Percentiles rank a stretch among this genome's conserved stretches.
These are phyloP conservation scores for Hypsopygia costalis DNA, from an alignment of 2,888 invertebrate genomes.

Conservation along the genomic window DNA sequence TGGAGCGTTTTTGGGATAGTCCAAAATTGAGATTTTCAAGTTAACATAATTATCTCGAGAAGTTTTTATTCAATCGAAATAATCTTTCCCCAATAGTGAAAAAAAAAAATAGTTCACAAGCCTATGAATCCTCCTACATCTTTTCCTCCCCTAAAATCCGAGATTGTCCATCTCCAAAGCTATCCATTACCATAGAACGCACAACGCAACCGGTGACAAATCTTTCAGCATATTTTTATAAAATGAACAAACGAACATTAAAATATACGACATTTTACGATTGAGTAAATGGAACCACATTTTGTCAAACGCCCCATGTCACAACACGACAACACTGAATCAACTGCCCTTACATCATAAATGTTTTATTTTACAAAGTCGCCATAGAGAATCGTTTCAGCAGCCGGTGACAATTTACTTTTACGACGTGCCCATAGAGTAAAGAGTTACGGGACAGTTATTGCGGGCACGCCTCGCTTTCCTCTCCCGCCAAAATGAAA, in stretches of 20 bases:
- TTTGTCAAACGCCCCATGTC: conserved; percentile 43
- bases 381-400: conserved; percentile 46
- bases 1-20: too few species aligned
- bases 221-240: too few species aligned
- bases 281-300: conserved; percentile 56
- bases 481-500: conserved; percentile 56
- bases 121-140: too few species aligned
- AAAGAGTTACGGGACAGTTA: conserved; percentile 79
- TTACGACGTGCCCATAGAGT: conserved; percentile 69
- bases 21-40: too few species aligned
- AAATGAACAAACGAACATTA: background rate
- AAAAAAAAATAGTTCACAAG: too few species aligned
- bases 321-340: conserved; percentile 54
- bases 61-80: too few species aligned
- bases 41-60: too few species aligned
- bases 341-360: conserved; percentile 32
- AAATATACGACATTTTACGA: conserved; percentile 30
- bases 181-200: too few species aligned
- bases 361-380: conserved; percentile 52
- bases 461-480: conserved; percentile 67
- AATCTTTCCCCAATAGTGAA: too few species aligned
- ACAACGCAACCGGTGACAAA: too few species aligned
- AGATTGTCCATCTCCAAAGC: too few species aligned
- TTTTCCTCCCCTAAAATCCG: too few species aligned
- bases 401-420: conserved; percentile 78